A percentile compares a stretch with the other conserved stretches of the same genome.
Conservation (phyloP, 1,140 invertebrate genomes). For the Apolygus lucorum region DNA sequence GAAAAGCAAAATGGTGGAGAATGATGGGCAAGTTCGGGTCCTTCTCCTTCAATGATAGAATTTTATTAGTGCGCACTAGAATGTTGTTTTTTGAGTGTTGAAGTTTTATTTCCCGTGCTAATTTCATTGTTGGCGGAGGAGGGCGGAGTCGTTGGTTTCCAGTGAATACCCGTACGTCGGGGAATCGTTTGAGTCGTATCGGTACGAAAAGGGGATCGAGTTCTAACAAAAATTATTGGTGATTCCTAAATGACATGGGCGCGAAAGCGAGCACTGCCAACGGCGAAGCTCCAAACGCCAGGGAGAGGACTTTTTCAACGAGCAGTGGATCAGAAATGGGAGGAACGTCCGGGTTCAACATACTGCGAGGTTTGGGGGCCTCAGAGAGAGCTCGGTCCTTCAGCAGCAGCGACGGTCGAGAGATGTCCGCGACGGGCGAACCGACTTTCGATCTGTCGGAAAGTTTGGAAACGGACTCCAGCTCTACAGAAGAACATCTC, state of each 20-base stretch:
- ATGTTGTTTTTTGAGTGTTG: too few relatives aligned
- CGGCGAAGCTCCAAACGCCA: slow-evolving; percentile 59
- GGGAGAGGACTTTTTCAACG: slow-evolving; percentile 64
- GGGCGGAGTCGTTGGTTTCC: too few relatives aligned
- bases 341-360: slow-evolving; percentile 55
- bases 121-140: too few relatives aligned
- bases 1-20: too few relatives aligned
- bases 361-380: slow-evolving; percentile 61
- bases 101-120: too few relatives aligned
- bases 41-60: too few relatives aligned
- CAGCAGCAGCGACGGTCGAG: slow-evolving; percentile 59
- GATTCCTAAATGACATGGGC: slow-evolving; percentile 63
- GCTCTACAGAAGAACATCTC: slow-evolving; percentile 44
- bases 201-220: too few relatives aligned
- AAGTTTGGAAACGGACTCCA: slow-evolving; percentile 51
- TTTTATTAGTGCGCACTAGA: too few relatives aligned
- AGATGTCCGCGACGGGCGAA: slow-evolving; percentile 31
- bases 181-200: too few relatives aligned
- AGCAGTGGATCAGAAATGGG: slow-evolving; percentile 53
- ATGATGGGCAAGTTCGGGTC: too few relatives aligned
- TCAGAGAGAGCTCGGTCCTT: slow-evolving; percentile 70
- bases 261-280: slow-evolving; percentile 70
- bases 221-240: too few relatives aligned
- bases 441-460: slow-evolving; percentile 50
- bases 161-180: too few relatives aligned